Base-by-base conservation (phyloP, 2,797 vertebrate genomes). In the Buceros bicornis region DNA sequence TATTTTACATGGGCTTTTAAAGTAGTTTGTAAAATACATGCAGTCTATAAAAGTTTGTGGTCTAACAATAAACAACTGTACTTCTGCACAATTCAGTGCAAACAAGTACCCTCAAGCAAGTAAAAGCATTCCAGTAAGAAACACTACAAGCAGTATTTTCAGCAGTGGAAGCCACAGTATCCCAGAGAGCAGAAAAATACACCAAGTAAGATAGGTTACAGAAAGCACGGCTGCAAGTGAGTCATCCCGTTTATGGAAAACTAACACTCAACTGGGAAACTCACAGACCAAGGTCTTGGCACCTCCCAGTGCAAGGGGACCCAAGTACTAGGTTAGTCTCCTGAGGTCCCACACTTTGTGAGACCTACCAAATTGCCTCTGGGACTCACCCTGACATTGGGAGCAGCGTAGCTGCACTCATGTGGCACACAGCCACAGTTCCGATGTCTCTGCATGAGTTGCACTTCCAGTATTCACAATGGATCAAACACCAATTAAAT, bases 31-130 rank as follows among this genome's bases (percentile, higher is more conserved):
- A 94, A 97, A 94, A 74, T 74, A 81, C 6, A 77, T 51, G 51
- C n/a, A 89, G 93, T 70, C 95, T 62, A 90, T 93, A 95, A 95
- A 95, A 84, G 72, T 78, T 61, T 64, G 81, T 82, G 85, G 79
- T 72, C 56, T 80, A 82, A 87, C 82, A 92, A 80, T 86, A 87
- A 94, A 78, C 50, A 95, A 93, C 83, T 77, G 89, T 37, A 51
- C 56, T 60, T 48, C 71, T 92, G 58, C 40, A 80, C 28, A 77
- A 84, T 37, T 73, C 77, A 66, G 54, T 43, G 43, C 50, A 33
- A 33, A 33, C 33, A 33, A 33, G 33, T 33, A 33, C 16, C n/a
- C 14, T 10, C 22, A 48, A 16, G 31, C 37, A 31, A 28, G 17
- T 40, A 45, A 66, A 82, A 86, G 25, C 42, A 88, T 48, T 90